phyloP scores from a whole-genome alignment of 2,888 invertebrate genomes.

The Agonopterix heracliana region DNA sequence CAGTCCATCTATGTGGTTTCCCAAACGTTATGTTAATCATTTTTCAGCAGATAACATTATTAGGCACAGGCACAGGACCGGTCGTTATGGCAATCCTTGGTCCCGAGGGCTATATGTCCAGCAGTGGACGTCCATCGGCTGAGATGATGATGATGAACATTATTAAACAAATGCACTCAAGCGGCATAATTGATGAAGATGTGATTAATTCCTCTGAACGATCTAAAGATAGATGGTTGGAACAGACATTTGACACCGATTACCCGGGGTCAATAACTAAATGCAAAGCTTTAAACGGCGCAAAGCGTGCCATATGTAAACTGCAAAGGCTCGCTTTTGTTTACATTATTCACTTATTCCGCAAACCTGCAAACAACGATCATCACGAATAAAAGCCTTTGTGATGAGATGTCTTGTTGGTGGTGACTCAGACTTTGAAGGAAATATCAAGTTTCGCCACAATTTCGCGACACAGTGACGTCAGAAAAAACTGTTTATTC shows the following conservation, averaged over 20 bases:
- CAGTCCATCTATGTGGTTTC: no score
- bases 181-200: no score
- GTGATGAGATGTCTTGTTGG: constrained; percentile 61
- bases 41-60: no score
- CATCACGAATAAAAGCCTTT: constrained; percentile 59
- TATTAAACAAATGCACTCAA: no score
- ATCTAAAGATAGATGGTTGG: no score
- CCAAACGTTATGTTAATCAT: no score
- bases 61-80: no score
- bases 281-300: constrained; percentile 20
- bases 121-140: no score
- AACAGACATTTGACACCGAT: not conserved
- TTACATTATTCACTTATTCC: constrained; percentile 53
- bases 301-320: constrained; percentile 49
- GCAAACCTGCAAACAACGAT: constrained; percentile 58
- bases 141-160: no score
- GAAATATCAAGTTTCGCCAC: constrained; percentile 36
- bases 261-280: constrained; percentile 15
- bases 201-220: no score
- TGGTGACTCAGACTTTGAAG: constrained; percentile 55
- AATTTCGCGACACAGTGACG: constrained; percentile 25
- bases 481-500: constrained; percentile 8
- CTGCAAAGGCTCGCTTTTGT: constrained; percentile 44
- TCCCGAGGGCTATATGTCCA: no score
- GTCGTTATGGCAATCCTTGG: no score